phyloP scores from a whole-genome alignment of 2,888 invertebrate species.

The Calameuta idolon region DNA sequence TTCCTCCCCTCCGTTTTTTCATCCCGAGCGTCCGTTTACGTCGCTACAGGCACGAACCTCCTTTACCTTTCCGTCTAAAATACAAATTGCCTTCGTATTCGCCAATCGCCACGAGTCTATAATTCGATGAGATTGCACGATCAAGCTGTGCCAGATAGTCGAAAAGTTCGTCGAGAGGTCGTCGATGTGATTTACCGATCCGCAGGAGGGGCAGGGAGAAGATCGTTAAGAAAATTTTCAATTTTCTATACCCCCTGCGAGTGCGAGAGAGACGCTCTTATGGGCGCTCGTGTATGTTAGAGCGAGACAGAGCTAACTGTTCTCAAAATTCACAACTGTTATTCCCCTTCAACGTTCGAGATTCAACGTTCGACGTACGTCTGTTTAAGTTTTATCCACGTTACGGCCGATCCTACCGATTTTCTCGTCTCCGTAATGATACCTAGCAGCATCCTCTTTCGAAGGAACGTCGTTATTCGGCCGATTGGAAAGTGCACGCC shows the following conservation, averaged over 20 bases:
- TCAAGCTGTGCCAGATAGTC: neutral
- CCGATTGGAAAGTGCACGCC: constrained; percentile 29
- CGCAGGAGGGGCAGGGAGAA: neutral
- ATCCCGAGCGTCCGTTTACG: neutral
- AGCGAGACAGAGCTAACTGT: neutral
- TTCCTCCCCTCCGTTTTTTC: neutral
- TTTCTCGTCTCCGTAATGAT: neutral
- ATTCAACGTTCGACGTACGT: neutral
- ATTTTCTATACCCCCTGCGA: too few species aligned
- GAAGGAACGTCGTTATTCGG: neutral
- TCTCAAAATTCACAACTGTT: neutral
- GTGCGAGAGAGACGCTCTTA: too few species aligned
- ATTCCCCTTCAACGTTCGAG: neutral
- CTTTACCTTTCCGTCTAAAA: neutral
- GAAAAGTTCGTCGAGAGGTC: neutral
- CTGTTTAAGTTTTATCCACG: neutral
- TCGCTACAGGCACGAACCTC: neutral
- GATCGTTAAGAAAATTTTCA: too few species aligned
- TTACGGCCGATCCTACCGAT: neutral
- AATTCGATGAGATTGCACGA: neutral
- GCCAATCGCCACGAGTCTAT: neutral
- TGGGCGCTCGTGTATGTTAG: neutral
- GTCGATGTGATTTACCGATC: neutral
- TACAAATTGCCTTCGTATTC: neutral
- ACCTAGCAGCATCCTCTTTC: neutral